Evolutionary conservation across 2,113 vertebrate species (phyloP), one percentile per base, ranked within the genome.

Genomic region (Odocoileus hemionus): DNA sequence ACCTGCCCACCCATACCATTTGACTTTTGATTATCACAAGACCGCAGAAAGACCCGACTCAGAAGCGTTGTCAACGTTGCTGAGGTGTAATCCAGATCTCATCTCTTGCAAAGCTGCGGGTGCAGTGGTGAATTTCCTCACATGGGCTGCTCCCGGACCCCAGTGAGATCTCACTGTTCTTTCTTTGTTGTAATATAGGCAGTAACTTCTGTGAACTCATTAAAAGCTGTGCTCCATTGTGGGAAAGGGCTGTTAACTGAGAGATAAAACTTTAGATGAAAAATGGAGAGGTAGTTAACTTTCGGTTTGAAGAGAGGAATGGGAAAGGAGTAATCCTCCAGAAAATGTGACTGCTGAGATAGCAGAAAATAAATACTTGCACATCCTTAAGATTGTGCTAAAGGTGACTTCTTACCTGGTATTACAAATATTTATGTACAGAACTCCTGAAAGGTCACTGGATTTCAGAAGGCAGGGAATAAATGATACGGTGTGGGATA

Each of bases 221-320:
- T 91, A 74, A 93, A 96, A 93, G 36, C 94, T 74, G 52, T 84
- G 30, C 67, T 95, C 23, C 45, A 9, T 80, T 45, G 58, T 92
- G 85, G 57, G 91, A 97, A 88, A 95, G 74, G 89, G 30, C 86
- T 97, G 70, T 96, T 88, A 96, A 97, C 82, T 2, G 23, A 94
- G 64, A 98, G 97, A 91, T 94, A 83, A 96, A 96, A 96, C 64
- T 86, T 96, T 61, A 94, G 60, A 86, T 96, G 86, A 95, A 91
- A 78, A 54, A 47, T 94, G 60, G 58, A 96, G 87, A 91, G 86
- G 58, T 57, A 82, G 82, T 96, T 95, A 95, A 93, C 80, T 92
- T 97, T 94, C 92, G 88, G 19, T 88, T 58, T 91, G 55, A 91
- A 33, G 60, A 97, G 25, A 94, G 14, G n/a, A 36, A 89, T 4